A percentile compares a stretch with the other conserved stretches of the same genome.
Evolutionary conservation across 2,888 invertebrate species (phyloP).

Genomic region (Lottia scabra): DNA sequence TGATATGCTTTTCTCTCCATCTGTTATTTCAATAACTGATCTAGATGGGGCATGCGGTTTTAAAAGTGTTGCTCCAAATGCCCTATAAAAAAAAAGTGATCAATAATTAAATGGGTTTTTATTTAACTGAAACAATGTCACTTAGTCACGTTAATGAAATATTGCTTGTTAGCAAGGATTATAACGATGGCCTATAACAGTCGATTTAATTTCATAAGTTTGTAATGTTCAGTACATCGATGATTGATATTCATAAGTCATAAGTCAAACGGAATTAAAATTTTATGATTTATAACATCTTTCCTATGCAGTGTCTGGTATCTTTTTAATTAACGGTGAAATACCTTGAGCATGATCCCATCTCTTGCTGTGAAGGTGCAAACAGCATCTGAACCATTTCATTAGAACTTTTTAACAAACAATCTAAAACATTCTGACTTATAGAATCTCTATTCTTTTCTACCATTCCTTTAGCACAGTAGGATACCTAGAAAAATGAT

Average conservation of each 20-base stretch:
- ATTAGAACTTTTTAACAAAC: constrained; percentile 43
- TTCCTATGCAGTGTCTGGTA: too few species aligned
- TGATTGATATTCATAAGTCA: too few species aligned
- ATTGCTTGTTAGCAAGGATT: too few species aligned
- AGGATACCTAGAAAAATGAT: constrained; percentile 25
- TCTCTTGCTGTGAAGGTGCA: not conserved
- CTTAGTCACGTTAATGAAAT: too few species aligned
- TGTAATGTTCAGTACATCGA: too few species aligned
- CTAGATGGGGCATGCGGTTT: not conserved
- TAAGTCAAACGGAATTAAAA: too few species aligned
- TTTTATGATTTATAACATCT: too few species aligned
- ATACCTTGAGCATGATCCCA: not conserved
- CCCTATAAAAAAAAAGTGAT: not conserved
- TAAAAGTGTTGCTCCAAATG: not conserved
- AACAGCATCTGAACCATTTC: constrained; percentile 31
- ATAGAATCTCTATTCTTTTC: constrained; percentile 42
- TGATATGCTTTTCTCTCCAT: not conserved
- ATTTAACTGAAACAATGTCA: too few species aligned
- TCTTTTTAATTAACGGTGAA: not conserved
- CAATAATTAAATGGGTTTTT: too few species aligned
- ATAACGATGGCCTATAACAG: too few species aligned
- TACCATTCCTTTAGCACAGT: constrained; percentile 35
- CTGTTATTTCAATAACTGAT: not conserved
- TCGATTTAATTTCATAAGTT: too few species aligned
- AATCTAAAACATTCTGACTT: constrained; percentile 42